Percentiles rank a stretch among this genome's conserved stretches.
phyloP scores from a whole-genome alignment of 1,140 invertebrate species.

The Drosophila trapezifrons region DNA sequence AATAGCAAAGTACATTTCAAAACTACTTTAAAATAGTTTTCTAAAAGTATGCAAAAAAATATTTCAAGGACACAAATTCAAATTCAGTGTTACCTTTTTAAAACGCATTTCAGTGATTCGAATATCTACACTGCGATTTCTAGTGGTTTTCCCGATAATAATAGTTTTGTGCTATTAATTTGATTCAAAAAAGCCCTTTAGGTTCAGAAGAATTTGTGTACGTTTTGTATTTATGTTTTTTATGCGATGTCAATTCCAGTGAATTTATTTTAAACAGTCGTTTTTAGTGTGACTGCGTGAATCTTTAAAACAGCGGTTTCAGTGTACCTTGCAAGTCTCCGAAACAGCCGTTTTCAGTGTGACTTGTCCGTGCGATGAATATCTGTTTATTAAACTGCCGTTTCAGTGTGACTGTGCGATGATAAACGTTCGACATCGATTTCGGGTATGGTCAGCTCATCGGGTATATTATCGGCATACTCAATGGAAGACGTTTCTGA shows the following conservation, averaged over 20 bases:
- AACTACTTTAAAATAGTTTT: not conserved
- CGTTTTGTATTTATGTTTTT: not conserved
- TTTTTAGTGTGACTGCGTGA: not conserved
- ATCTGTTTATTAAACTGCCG: constrained; percentile 89
- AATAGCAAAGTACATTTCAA: not conserved
- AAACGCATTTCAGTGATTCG: not conserved
- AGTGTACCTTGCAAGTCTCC: not conserved
- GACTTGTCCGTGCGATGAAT: not conserved
- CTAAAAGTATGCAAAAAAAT: not conserved
- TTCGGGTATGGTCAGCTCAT: constrained; percentile 94
- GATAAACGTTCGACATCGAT: constrained; percentile 95
- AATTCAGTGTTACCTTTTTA: not conserved
- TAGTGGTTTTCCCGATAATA: not conserved
- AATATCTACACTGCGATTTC: not conserved
- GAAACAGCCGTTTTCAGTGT: not conserved
- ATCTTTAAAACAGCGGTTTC: not conserved
- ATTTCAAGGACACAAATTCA: not conserved
- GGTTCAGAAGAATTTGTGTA: not conserved
- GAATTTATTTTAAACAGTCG: not conserved
- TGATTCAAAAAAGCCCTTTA: not conserved
- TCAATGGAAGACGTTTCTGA: constrained; percentile 96
- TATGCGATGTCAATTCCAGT: not conserved
- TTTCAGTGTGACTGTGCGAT: constrained; percentile 96
- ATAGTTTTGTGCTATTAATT: not conserved
- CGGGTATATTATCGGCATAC: constrained; percentile 94